phyloP scores from a whole-genome alignment of 2,888 invertebrate genomes.

The Himalopsyche japonica region DNA sequence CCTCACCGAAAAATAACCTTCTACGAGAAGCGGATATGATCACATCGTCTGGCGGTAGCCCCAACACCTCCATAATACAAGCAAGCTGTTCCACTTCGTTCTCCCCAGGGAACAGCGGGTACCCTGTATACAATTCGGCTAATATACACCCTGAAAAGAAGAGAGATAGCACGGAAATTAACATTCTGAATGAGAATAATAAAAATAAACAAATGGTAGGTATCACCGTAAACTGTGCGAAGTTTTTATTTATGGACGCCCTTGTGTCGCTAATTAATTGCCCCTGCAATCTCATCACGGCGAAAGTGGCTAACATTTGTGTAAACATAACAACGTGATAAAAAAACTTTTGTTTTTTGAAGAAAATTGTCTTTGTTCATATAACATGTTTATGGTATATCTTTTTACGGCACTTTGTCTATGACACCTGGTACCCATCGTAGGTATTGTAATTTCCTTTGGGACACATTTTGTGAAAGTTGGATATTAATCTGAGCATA shows the following conservation, averaged over 20 bases:
- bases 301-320: not conserved
- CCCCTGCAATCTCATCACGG: not conserved
- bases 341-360: not conserved
- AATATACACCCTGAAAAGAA: conserved; percentile 78
- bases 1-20: conserved; percentile 81
- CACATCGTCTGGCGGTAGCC: conserved; percentile 85
- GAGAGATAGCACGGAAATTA: not conserved
- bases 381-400: not conserved
- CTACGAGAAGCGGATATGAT: conserved; percentile 83
- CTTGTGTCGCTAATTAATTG: not conserved
- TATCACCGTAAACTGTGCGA: not conserved
- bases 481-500: too few relatives aligned
- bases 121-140: conserved; percentile 94
- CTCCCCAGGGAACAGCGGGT: conserved; percentile 94
- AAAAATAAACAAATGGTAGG: not conserved
- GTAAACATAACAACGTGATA: not conserved
- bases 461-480: too few relatives aligned
- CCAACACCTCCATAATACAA: conserved; percentile 95
- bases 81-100: conserved; percentile 96
- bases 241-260: not conserved
- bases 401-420: too few relatives aligned
- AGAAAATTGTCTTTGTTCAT: not conserved
- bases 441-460: too few relatives aligned
- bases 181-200: not conserved
- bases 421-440: too few relatives aligned